Evolutionary conservation across 1,140 invertebrate genomes (phyloP).

Genomic region (Hylaeus anthracinus): DNA sequence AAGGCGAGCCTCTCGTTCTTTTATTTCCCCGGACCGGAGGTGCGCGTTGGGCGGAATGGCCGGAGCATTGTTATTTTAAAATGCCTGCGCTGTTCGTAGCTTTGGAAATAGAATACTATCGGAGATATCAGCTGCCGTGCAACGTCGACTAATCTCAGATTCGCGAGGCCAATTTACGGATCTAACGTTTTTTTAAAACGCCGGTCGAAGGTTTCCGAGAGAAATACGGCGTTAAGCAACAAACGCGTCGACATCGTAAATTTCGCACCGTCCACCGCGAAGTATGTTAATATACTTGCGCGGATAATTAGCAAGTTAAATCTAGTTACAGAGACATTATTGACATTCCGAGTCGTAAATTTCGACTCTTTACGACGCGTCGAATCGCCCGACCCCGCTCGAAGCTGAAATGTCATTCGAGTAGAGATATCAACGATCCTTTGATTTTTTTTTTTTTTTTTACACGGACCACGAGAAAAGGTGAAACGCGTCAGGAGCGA

Average conservation of each 20-base stretch:
- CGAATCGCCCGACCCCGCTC: background rate
- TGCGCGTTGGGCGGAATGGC: background rate
- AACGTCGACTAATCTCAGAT: too few species aligned
- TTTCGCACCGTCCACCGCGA: background rate
- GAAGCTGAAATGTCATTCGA: background rate
- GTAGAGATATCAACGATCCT: background rate
- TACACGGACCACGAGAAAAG: background rate
- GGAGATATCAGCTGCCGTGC: slow-evolving; percentile 19
- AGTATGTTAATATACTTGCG: background rate
- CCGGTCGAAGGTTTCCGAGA: too few species aligned
- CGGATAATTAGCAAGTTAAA: slow-evolving; percentile 1
- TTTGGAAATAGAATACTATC: slow-evolving; percentile 32
- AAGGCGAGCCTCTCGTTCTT: too few species aligned
- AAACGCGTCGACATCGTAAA: too few species aligned
- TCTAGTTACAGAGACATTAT: background rate
- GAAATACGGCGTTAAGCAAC: too few species aligned
- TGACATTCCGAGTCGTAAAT: slow-evolving; percentile 2
- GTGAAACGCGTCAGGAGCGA: background rate
- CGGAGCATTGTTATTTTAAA: slow-evolving; percentile 28
- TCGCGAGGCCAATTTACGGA: too few species aligned
- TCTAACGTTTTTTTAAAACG: too few species aligned
- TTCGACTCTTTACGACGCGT: slow-evolving; percentile 3
- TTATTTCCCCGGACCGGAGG: too few species aligned
- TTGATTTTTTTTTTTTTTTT: background rate
- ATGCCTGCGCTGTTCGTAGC: slow-evolving; percentile 9